Percentiles rank a stretch among this genome's conserved stretches.
phyloP scores from a whole-genome alignment of 2,888 invertebrate species.

The Clusia tigrina region DNA sequence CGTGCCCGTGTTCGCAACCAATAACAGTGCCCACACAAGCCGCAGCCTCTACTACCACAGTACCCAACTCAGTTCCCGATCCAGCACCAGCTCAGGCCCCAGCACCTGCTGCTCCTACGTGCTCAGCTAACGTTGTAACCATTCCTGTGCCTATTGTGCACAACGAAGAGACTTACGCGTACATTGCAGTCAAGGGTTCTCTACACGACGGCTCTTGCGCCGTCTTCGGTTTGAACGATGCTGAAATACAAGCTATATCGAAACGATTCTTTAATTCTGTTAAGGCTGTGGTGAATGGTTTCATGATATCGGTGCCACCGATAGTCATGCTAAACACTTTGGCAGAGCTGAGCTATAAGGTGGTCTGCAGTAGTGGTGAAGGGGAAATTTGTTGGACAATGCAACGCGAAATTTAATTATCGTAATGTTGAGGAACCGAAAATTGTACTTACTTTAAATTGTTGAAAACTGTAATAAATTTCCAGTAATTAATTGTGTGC shows the following conservation, averaged over 20 bases:
- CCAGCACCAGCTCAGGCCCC: constrained; percentile 29
- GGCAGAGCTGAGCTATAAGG: constrained; percentile 79
- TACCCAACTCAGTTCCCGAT: constrained; percentile 17
- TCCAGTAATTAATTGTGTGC: not conserved
- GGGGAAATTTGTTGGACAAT: constrained; percentile 85
- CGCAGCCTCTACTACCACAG: not conserved
- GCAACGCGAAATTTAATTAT: constrained; percentile 79
- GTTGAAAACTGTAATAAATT: constrained; percentile 9
- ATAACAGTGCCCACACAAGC: not conserved
- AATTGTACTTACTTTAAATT: constrained; percentile 8
- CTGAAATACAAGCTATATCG: constrained; percentile 75
- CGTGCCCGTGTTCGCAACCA: constrained; percentile 40
- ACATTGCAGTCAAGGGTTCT: constrained; percentile 82
- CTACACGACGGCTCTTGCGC: constrained; percentile 77
- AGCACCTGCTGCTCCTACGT: constrained; percentile 34
- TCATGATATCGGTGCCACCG: constrained; percentile 75
- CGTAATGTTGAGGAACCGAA: too few species aligned
- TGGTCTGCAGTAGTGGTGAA: constrained; percentile 81
- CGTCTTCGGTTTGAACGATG: constrained; percentile 77
- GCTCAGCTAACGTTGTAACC: constrained; percentile 57
- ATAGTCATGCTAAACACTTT: constrained; percentile 77
- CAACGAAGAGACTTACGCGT: constrained; percentile 72
- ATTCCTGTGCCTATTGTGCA: constrained; percentile 64
- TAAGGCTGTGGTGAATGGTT: constrained; percentile 74
- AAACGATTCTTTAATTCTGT: constrained; percentile 75